Evolutionary conservation across 2,888 invertebrate species (phyloP).

Genomic region (Tenthredo distinguenda): DNA sequence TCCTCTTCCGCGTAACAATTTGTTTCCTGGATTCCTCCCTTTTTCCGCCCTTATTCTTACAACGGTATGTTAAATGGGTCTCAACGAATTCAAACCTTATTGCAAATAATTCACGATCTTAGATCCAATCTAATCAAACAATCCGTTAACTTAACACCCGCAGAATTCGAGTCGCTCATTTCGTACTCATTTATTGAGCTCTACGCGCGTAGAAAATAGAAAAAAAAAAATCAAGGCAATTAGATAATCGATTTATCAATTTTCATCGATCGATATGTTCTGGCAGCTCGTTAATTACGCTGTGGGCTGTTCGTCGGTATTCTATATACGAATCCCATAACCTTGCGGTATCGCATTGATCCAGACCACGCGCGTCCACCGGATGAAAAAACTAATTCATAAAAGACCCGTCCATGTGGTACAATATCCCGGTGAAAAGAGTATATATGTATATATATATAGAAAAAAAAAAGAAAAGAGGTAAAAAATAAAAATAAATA

Average conservation of each 20-base stretch:
- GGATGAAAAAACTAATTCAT: conserved; percentile 16
- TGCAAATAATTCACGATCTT: neutral
- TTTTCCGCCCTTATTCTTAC: neutral
- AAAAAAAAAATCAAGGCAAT: neutral
- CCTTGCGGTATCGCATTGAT: neutral
- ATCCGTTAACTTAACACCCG: neutral
- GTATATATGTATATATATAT: too few species aligned
- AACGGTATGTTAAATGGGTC: neutral
- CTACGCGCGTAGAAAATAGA: neutral
- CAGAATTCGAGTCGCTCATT: neutral
- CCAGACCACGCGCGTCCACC: neutral
- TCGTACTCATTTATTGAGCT: neutral
- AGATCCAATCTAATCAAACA: neutral
- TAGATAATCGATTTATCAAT: neutral
- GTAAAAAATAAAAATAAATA: neutral
- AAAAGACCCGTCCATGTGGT: conserved; percentile 22
- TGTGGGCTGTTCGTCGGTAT: neutral
- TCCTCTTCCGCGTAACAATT: conserved; percentile 34
- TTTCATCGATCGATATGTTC: neutral
- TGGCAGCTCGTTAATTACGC: neutral
- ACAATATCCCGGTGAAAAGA: conserved; percentile 20
- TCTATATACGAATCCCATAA: neutral
- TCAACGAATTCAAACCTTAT: neutral
- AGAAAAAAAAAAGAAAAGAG: neutral
- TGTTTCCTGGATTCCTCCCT: conserved; percentile 3